A percentile compares a stretch with the other conserved stretches of the same genome.
phyloP scores from a whole-genome alignment of 2,888 invertebrate genomes.

The Zaprionus obscuricornis region DNA sequence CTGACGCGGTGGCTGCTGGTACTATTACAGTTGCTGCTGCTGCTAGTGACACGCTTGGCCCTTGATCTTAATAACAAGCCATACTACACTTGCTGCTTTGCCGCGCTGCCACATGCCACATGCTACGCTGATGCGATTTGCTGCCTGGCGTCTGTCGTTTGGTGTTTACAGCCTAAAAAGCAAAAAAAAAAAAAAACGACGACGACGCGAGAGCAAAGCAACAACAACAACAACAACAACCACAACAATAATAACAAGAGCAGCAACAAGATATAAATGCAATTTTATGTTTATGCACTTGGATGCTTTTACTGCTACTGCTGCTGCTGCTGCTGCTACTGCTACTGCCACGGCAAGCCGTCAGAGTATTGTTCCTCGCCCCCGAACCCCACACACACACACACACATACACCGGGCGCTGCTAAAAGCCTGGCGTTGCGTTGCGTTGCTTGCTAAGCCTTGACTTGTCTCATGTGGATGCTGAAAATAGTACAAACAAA shows the following conservation, averaged over 20 bases:
- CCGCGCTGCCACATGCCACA: no score
- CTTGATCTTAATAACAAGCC: conserved; percentile 54
- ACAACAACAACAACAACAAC: background rate
- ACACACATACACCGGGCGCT: background rate
- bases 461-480: conserved; percentile 50
- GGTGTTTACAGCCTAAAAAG: conserved; percentile 23
- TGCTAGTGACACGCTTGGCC: no score
- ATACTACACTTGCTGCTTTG: no score
- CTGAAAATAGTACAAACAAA: conserved; percentile 48
- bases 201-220: background rate
- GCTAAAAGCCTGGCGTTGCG: no score
- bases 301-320: conserved; percentile 60
- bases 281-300: conserved; percentile 62
- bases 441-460: no score
- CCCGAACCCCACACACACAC: background rate
- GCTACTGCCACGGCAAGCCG: conserved; percentile 40
- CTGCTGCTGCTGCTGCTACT: conserved; percentile 57
- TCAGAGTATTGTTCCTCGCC: conserved; percentile 9
- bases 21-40: background rate
- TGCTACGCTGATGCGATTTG: no score
- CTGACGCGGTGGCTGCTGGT: background rate
- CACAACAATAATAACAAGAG: background rate
- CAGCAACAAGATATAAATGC: conserved; percentile 33
- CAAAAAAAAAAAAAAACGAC: background rate
- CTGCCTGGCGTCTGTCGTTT: no score